phyloP scores from a whole-genome alignment of 2,888 invertebrate genomes.

The Cactoblastis cactorum region DNA sequence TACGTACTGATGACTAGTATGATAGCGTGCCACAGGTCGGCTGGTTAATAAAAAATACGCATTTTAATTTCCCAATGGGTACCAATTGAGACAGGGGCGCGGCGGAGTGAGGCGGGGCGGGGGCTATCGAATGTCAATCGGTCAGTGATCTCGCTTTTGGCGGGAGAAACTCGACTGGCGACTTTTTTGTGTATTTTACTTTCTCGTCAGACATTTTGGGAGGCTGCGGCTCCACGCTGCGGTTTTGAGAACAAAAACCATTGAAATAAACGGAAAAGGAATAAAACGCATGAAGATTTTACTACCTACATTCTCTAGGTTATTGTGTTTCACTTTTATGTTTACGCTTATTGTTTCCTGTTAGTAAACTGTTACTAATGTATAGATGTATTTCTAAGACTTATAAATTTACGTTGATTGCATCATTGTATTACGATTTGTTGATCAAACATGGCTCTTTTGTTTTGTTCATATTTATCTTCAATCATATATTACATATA shows the following conservation, averaged over 20 bases:
- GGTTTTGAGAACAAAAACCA: conserved; percentile 30
- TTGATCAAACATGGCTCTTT: background rate
- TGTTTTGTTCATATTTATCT: background rate
- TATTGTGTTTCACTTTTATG: conserved; percentile 17
- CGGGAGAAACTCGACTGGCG: conserved; percentile 71
- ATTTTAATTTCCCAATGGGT: conserved; percentile 18
- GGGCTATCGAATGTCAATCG: conserved; percentile 69
- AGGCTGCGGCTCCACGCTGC: conserved; percentile 21
- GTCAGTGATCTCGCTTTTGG: conserved; percentile 72
- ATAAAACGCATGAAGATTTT: conserved; percentile 17
- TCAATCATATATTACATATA: too few species aligned
- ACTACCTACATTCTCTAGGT: conserved; percentile 9
- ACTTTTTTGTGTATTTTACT: conserved; percentile 76
- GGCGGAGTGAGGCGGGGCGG: conserved; percentile 28
- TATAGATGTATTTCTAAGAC: background rate
- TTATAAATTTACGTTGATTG: background rate
- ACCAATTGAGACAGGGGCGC: conserved; percentile 35
- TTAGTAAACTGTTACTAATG: background rate
- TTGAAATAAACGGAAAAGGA: conserved; percentile 26
- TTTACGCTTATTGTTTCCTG: background rate
- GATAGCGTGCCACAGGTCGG: conserved; percentile 18
- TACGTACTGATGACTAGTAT: too few species aligned
- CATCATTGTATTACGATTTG: background rate
- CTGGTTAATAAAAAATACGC: conserved; percentile 19
- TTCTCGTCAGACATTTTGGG: conserved; percentile 48